These are phyloP conservation scores for Raja brachyura DNA, from an alignment of 2,113 vertebrate species.

Conservation along the genomic window DNA sequence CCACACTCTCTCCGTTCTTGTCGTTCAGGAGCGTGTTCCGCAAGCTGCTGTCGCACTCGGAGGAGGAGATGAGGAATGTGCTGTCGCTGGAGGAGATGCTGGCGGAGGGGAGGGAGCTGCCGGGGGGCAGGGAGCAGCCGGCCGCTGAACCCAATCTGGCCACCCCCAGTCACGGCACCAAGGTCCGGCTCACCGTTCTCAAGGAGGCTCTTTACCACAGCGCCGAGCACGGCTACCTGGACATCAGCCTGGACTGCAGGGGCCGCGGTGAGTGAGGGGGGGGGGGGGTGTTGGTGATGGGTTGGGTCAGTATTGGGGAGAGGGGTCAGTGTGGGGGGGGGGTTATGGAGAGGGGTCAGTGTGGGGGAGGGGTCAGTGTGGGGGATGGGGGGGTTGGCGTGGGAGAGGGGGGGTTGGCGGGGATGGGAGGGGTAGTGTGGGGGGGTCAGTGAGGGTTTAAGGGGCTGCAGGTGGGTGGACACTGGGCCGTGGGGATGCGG, in stretches of 20 bases:
- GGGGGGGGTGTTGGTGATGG: too few species aligned
- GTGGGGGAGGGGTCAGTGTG: too few species aligned
- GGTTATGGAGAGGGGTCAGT: too few species aligned
- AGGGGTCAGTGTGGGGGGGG: too few species aligned
- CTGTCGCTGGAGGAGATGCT: conserved; percentile 94
- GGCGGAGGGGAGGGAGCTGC: conserved; percentile 82
- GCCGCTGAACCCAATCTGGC: conserved; percentile 68
- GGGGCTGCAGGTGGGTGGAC: too few species aligned
- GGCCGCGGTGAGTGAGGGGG: conserved; percentile 72
- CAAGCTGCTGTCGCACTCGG: conserved; percentile 84
- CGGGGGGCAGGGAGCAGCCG: conserved; percentile 54
- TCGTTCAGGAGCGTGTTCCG: conserved; percentile 84
- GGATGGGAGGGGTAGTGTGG: too few species aligned
- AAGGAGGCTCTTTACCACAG: conserved; percentile 98
- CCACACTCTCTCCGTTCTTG: conserved; percentile 40
- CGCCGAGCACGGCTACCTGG: conserved; percentile 85
- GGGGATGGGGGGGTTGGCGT: too few species aligned
- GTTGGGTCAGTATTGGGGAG: too few species aligned
- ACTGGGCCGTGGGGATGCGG: too few species aligned
- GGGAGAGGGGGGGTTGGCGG: too few species aligned
- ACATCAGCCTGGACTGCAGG: conserved; percentile 90
- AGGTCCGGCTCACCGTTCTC: conserved; percentile 88
- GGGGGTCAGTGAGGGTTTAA: too few species aligned
- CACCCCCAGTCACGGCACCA: conserved; percentile 76
- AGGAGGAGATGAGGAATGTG: conserved; percentile 87